Percentiles rank a stretch among this genome's conserved stretches.
These are phyloP conservation scores for Psilopsiagon aymara DNA, from an alignment of 2,113 vertebrate genomes.

Conservation along the genomic window DNA sequence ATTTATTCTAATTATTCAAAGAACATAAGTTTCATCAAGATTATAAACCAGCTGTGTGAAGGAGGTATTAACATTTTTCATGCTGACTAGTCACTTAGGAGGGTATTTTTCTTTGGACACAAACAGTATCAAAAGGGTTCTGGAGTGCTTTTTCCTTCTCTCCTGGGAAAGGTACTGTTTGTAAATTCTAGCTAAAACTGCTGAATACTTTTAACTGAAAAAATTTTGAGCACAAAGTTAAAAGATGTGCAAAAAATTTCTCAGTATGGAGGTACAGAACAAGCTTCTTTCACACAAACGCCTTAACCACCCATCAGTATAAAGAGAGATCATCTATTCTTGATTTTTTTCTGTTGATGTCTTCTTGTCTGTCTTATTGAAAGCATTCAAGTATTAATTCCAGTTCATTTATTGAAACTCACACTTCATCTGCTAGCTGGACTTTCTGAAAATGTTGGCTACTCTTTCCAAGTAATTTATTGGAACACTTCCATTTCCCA, in stretches of 20 bases:
- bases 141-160: background rate
- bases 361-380: background rate
- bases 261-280: background rate
- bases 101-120: background rate
- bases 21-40: background rate
- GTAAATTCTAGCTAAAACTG: background rate
- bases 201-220: background rate
- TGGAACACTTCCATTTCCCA: background rate
- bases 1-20: background rate
- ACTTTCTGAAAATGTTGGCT: background rate
- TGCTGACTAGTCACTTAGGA: background rate
- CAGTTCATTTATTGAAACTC: background rate
- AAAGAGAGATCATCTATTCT: background rate
- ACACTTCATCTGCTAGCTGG: background rate
- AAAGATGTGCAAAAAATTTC: background rate
- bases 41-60: background rate
- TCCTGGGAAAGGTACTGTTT: background rate
- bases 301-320: background rate
- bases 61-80: background rate
- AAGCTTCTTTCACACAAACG: background rate
- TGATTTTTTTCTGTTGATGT: background rate
- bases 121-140: background rate
- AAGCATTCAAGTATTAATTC: background rate
- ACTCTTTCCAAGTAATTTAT: background rate
- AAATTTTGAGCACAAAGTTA: background rate